Conservation (phyloP, 2,113 vertebrate species). For the Chaetodon auriga region DNA sequence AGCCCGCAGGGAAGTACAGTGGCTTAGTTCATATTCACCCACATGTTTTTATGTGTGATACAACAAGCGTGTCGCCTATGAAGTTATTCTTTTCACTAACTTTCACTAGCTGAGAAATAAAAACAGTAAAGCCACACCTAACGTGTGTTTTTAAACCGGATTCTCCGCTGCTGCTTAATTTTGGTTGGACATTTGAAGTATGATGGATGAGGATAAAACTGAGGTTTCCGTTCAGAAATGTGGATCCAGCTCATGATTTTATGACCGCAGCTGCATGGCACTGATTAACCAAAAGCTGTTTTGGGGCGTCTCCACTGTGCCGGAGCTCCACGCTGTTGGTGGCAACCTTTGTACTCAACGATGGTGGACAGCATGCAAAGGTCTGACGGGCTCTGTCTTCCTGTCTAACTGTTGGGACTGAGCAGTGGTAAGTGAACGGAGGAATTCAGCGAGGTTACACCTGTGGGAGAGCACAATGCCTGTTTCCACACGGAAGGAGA, state of each 20-base stretch:
- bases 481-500: constrained; percentile 27
- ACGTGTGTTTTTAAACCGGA: constrained; percentile 9
- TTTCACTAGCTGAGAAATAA: not conserved
- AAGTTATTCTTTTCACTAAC: not conserved
- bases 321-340: constrained; percentile 13
- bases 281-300: constrained; percentile 50
- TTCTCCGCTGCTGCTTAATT: not conserved
- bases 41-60: not conserved
- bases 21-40: constrained; percentile 5
- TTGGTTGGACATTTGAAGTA: constrained; percentile 18
- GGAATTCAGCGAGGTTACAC: not conserved
- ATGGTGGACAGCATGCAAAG: constrained; percentile 5
- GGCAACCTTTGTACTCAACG: constrained; percentile 72
- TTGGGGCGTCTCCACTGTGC: not conserved
- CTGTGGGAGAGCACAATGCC: constrained; percentile 20
- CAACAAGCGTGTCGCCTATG: not conserved
- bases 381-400: constrained; percentile 35
- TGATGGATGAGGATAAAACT: not conserved
- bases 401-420: constrained; percentile 30
- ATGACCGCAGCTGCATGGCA: constrained; percentile 5
- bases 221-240: not conserved
- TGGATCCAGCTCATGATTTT: not conserved
- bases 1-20: not conserved
- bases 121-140: not conserved
- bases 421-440: constrained; percentile 60